These are phyloP conservation scores for Drosophila aff. DNA, from an alignment of 1,140 invertebrate genomes.

Conservation along the genomic window DNA sequence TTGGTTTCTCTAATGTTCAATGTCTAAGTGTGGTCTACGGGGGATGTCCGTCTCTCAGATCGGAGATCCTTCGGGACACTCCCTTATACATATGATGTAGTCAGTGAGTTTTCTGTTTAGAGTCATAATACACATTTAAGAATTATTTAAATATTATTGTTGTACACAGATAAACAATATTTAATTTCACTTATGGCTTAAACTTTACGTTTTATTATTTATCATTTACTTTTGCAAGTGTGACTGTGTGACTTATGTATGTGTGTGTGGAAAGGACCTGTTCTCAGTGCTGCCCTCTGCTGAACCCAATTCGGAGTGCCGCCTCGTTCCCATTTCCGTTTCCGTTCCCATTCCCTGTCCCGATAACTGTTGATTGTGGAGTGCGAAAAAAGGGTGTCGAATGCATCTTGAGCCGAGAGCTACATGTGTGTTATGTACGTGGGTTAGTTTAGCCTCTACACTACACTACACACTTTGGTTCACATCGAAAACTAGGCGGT, in stretches of 20 bases:
- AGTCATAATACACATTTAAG: slow-evolving; percentile 76
- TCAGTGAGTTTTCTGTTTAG: slow-evolving; percentile 52
- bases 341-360: slow-evolving; percentile 10
- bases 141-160: slow-evolving; percentile 81
- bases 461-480: slow-evolving; percentile 49
- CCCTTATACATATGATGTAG: slow-evolving; percentile 14
- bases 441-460: slow-evolving; percentile 46
- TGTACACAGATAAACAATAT: slow-evolving; percentile 83
- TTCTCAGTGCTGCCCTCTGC: slow-evolving; percentile 56
- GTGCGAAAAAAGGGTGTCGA: slow-evolving; percentile 32
- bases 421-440: slow-evolving; percentile 36
- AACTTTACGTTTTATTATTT: slow-evolving; percentile 25
- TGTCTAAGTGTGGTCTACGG: slow-evolving; percentile 32
- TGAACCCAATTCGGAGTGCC: slow-evolving; percentile 5
- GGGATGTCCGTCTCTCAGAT: slow-evolving; percentile 15
- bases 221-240: slow-evolving; percentile 37
- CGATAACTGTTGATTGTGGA: slow-evolving; percentile 15
- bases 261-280: slow-evolving; percentile 44
- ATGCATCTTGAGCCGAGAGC: slow-evolving; percentile 31
- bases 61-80: slow-evolving; percentile 11
- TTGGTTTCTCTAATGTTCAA: slow-evolving; percentile 21
- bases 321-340: slow-evolving; percentile 1
- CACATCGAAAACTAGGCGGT: slow-evolving; percentile 50
- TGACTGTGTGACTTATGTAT: slow-evolving; percentile 8
- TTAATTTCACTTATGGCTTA: slow-evolving; percentile 64